Evolutionary conservation across 2,113 vertebrate species (phyloP).

Genomic region (Melozone crissalis): DNA sequence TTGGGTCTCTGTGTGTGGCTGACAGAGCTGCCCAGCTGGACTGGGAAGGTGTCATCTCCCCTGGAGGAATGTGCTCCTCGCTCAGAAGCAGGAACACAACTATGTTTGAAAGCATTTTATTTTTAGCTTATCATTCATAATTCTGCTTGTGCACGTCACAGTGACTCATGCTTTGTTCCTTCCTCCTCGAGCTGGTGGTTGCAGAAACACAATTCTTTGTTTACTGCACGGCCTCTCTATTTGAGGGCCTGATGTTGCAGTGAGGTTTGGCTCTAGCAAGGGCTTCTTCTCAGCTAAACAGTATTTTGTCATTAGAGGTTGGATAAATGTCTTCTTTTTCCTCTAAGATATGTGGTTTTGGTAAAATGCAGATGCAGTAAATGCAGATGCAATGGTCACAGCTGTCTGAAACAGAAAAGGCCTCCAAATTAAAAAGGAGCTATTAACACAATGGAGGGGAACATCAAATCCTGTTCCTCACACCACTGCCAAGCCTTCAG

Average conservation of each 20-base stretch:
- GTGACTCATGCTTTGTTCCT: constrained; percentile 45
- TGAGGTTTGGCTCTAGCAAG: neutral
- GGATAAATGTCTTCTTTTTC: neutral
- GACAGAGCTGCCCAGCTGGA: neutral
- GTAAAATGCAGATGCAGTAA: neutral
- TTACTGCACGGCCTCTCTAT: neutral
- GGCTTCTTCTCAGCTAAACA: neutral
- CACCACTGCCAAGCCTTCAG: neutral
- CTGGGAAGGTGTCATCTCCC: constrained; percentile 3
- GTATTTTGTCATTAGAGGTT: neutral
- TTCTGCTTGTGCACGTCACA: neutral
- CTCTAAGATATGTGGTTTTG: neutral
- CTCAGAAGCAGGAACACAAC: neutral
- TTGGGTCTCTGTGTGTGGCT: accelerated
- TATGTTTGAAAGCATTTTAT: constrained; percentile 26
- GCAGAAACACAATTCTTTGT: neutral
- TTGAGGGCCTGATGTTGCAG: neutral
- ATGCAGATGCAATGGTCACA: neutral
- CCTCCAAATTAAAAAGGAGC: neutral
- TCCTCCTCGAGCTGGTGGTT: neutral
- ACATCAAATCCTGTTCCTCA: neutral
- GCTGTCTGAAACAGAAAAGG: neutral
- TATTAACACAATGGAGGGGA: neutral
- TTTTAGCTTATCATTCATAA: constrained; percentile 57
- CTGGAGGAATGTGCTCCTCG: neutral